Conservation (phyloP, 2,888 invertebrate species). For the Melanophora roralis region DNA sequence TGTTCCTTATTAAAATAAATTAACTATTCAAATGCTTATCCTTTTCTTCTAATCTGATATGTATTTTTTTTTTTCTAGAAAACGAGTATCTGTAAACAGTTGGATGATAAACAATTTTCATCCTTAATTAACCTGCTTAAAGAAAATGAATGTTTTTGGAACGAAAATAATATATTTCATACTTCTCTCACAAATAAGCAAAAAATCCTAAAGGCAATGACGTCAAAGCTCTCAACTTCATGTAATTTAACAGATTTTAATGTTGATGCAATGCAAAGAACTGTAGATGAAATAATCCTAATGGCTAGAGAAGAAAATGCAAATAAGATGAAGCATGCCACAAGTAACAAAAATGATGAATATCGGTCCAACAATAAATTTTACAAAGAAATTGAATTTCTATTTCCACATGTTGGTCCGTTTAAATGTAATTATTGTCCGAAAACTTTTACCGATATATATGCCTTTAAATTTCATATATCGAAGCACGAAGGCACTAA, state of each 20-base stretch:
- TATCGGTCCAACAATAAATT: constrained; percentile 29
- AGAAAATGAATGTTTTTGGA: constrained; percentile 58
- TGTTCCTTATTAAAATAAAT: no score
- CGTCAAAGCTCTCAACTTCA: constrained; percentile 3
- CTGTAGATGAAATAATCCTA: constrained; percentile 42
- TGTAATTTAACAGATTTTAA: constrained; percentile 21
- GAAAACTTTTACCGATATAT: constrained; percentile 43
- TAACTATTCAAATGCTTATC: no score
- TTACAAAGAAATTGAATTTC: constrained; percentile 42
- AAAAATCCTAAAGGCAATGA: constrained; percentile 30
- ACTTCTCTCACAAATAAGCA: constrained; percentile 45
- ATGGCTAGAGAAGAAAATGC: constrained; percentile 45
- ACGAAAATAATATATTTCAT: constrained; percentile 57
- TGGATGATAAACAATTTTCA: constrained; percentile 29
- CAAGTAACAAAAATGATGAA: background rate
- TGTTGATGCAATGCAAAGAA: constrained; percentile 38
- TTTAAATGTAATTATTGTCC: constrained; percentile 45
- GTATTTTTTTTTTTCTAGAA: constrained; percentile 22
- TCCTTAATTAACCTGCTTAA: constrained; percentile 35
- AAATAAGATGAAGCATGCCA: constrained; percentile 1
- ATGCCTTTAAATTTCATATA: constrained; percentile 52
- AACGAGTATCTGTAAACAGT: constrained; percentile 19
- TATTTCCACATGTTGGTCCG: constrained; percentile 50
- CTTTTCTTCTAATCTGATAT: no score
- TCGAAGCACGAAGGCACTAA: constrained; percentile 51